phyloP scores from a whole-genome alignment of 2,888 invertebrate species.

The Geophilus truncorum region DNA sequence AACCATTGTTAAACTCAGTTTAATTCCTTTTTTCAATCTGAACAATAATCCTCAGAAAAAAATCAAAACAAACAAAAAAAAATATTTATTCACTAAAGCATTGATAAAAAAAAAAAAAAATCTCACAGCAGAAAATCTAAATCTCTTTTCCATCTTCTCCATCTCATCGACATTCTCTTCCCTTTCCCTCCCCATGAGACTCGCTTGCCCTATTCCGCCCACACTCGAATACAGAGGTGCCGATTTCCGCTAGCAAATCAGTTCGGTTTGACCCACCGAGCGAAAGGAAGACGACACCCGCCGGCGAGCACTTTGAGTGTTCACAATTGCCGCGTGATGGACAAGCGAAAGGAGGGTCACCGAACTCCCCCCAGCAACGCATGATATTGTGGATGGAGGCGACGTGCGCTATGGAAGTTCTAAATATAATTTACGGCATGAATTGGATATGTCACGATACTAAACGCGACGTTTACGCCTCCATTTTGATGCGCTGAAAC shows the following conservation, averaged over 20 bases:
- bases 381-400: neutral
- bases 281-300: constrained; percentile 4
- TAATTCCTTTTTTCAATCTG: no score
- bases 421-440: neutral
- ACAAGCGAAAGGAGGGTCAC: neutral
- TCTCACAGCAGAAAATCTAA: no score
- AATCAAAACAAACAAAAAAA: no score
- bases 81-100: no score
- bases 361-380: neutral
- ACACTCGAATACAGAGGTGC: neutral
- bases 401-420: neutral
- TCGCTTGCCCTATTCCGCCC: neutral
- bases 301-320: neutral
- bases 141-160: neutral
- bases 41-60: no score
- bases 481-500: neutral
- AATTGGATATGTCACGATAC: neutral
- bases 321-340: constrained; percentile 5
- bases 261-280: constrained; percentile 2
- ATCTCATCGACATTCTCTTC: neutral
- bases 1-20: no score
- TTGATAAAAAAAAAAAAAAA: no score
- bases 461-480: neutral
- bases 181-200: neutral
- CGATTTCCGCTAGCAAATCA: constrained; percentile 20